These are phyloP conservation scores for Rhabdornis inornatus DNA, from an alignment of 2,113 vertebrate species.

Conservation along the genomic window DNA sequence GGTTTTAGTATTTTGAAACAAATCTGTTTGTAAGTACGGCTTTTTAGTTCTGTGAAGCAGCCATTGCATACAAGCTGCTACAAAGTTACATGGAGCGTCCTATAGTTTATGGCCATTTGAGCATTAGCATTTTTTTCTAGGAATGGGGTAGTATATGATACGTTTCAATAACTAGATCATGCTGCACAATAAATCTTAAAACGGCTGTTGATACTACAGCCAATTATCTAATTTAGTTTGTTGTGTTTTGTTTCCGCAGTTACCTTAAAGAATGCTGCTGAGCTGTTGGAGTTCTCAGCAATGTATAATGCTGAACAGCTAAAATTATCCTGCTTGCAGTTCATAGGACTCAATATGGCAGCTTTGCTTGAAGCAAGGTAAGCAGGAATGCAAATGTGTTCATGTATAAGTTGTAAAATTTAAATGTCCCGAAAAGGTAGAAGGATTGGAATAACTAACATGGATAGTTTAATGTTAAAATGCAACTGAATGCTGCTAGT, in stretches of 20 bases:
- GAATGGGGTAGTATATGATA: not conserved
- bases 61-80: not conserved
- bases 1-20: not conserved
- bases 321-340: constrained; percentile 92
- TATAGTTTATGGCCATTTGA: not conserved
- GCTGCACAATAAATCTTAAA: not conserved
- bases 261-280: constrained; percentile 90
- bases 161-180: not conserved
- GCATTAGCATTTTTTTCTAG: not conserved
- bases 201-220: not conserved
- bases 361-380: constrained; percentile 92
- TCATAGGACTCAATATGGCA: constrained; percentile 91
- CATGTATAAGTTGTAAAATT: not conserved
- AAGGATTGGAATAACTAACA: not conserved
- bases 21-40: not conserved
- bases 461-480: not conserved
- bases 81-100: not conserved
- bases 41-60: not conserved
- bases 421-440: not conserved
- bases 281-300: constrained; percentile 89
- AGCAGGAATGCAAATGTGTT: not conserved
- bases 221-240: not conserved
- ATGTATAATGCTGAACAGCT: constrained; percentile 92
- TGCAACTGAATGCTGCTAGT: not conserved
- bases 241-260: constrained; percentile 72